These are phyloP conservation scores for Dunckerocampus dactyliophorus DNA, from an alignment of 2,113 vertebrate species.

Conservation along the genomic window DNA sequence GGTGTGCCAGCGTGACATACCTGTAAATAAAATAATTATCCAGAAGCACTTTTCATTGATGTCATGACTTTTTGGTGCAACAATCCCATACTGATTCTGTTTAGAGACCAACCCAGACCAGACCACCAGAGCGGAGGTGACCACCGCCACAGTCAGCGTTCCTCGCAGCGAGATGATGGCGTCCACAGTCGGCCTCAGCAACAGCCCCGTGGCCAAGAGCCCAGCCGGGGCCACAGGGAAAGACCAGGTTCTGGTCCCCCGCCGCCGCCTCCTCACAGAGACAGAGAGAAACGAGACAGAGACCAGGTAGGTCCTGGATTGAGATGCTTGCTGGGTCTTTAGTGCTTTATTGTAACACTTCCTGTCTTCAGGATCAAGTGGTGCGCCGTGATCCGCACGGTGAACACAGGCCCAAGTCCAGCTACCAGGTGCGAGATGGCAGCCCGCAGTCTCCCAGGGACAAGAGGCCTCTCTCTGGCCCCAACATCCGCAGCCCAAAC, in stretches of 20 bases:
- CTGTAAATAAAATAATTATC: no score
- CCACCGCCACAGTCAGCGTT: slow-evolving; percentile 47
- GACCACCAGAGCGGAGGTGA: slow-evolving; percentile 49
- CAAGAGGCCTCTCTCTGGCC: slow-evolving; percentile 87
- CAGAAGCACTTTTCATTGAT: not conserved
- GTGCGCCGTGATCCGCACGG: slow-evolving; percentile 66
- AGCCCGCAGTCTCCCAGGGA: slow-evolving; percentile 82
- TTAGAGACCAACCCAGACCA: slow-evolving; percentile 53
- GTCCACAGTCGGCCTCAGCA: slow-evolving; percentile 64
- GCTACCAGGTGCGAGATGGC: slow-evolving; percentile 63
- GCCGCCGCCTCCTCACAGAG: slow-evolving; percentile 58
- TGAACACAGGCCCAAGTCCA: slow-evolving; percentile 84
- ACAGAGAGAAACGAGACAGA: slow-evolving; percentile 47
- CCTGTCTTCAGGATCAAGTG: slow-evolving; percentile 51
- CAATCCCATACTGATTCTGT: not conserved
- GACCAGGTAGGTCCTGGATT: slow-evolving; percentile 40
- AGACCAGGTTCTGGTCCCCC: slow-evolving; percentile 39
- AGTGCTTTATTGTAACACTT: not conserved
- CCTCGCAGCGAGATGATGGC: slow-evolving; percentile 45
- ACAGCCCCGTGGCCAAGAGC: slow-evolving; percentile 79
- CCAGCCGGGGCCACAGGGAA: slow-evolving; percentile 56
- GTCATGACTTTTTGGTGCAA: not conserved
- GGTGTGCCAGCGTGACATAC: no score
- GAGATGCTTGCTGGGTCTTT: not conserved
- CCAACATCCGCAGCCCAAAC: slow-evolving; percentile 81